Evolutionary conservation across 1,140 invertebrate species (phyloP).

Genomic region (Archivesica marissinica): DNA sequence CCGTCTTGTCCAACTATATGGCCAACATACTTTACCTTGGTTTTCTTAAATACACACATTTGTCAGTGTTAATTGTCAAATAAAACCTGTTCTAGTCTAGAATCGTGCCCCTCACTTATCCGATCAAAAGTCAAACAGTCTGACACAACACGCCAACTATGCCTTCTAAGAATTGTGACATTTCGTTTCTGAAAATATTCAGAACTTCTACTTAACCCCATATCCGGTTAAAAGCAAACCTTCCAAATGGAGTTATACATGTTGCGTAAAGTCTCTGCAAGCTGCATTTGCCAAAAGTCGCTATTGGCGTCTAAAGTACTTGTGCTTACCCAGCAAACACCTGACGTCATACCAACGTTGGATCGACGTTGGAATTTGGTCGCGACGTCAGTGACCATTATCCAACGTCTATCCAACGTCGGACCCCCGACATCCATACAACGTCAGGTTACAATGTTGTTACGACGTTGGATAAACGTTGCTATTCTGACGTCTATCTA

Average conservation of each 20-base stretch:
- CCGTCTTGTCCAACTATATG: slow-evolving; percentile 6
- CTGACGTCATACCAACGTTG: no score
- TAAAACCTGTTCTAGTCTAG: slow-evolving; percentile 26
- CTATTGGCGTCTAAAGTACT: slow-evolving; percentile 48
- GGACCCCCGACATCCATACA: no score
- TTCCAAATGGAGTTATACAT: slow-evolving; percentile 68
- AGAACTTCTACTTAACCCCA: slow-evolving; percentile 52
- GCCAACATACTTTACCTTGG: slow-evolving; percentile 7
- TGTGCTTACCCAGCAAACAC: no score
- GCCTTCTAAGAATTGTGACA: slow-evolving; percentile 39
- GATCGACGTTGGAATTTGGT: no score
- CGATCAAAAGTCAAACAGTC: slow-evolving; percentile 28
- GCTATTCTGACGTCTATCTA: no score
- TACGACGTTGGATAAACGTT: no score
- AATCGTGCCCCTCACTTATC: slow-evolving; percentile 48
- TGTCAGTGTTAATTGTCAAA: neutral
- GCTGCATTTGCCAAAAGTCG: slow-evolving; percentile 61
- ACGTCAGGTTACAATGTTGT: no score
- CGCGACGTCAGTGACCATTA: no score
- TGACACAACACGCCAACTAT: slow-evolving; percentile 28
- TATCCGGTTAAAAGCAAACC: slow-evolving; percentile 52
- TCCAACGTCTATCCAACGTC: no score
- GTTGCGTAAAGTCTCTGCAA: slow-evolving; percentile 58
- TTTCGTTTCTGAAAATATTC: slow-evolving; percentile 58
- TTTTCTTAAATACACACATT: slow-evolving; percentile 36